Conservation (phyloP, 2,113 vertebrate genomes). For the Macquaria australasica region DNA sequence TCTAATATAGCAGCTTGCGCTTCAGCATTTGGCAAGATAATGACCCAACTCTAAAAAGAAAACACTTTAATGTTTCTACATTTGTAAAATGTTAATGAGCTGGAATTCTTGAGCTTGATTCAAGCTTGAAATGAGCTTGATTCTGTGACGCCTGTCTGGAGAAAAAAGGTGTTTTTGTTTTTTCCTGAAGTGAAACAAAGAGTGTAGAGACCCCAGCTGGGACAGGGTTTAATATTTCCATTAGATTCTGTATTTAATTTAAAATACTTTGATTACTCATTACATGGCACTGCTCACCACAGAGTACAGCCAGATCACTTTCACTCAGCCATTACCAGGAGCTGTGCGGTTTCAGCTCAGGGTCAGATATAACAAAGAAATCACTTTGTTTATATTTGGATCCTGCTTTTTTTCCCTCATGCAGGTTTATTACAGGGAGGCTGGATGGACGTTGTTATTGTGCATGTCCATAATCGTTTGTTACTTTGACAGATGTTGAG, state of each 20-base stretch:
- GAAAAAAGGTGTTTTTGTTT: background rate
- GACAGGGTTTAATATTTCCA: slow-evolving; percentile 13
- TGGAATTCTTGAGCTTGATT: too few relatives aligned
- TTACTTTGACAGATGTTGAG: slow-evolving; percentile 23
- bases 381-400: slow-evolving; percentile 47
- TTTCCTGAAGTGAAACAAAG: background rate
- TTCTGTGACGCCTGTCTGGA: background rate
- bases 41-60: background rate
- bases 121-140: too few relatives aligned
- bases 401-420: slow-evolving; percentile 29
- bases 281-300: slow-evolving; percentile 4
- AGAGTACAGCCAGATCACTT: slow-evolving; percentile 29
- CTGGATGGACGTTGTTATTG: slow-evolving; percentile 29
- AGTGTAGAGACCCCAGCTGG: background rate
- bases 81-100: slow-evolving; percentile 47
- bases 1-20: background rate
- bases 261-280: slow-evolving; percentile 39
- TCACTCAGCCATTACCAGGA: slow-evolving; percentile 32
- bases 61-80: slow-evolving; percentile 10
- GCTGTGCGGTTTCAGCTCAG: slow-evolving; percentile 36
- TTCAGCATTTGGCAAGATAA: background rate
- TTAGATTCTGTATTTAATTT: slow-evolving; percentile 20
- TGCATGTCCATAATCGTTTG: slow-evolving; percentile 28
- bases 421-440: background rate
- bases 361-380: slow-evolving; percentile 22